Evolutionary conservation across 2,797 vertebrate species (phyloP).

Genomic region (Lates japonicus): DNA sequence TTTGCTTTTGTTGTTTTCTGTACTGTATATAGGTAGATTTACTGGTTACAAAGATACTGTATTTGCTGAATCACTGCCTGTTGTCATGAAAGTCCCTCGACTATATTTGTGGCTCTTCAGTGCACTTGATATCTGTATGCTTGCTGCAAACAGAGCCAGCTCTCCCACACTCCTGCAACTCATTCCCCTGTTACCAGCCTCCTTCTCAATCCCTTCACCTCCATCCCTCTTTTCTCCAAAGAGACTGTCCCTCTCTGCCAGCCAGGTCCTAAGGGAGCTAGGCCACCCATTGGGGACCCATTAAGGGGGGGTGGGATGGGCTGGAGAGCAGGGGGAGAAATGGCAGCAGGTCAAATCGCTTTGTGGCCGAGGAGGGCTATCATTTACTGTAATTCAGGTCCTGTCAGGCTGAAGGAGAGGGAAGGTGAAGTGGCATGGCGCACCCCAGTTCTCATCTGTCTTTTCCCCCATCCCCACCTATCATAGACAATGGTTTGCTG

Average conservation of each 20-base stretch:
- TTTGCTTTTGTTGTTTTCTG: conserved; percentile 2
- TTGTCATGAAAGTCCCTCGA: conserved; percentile 14
- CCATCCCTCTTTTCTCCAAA: conserved; percentile 57
- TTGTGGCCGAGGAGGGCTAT: conserved; percentile 89
- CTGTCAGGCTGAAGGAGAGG: conserved; percentile 91
- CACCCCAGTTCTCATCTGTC: conserved; percentile 85
- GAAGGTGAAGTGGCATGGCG: conserved; percentile 89
- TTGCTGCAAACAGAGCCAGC: conserved; percentile 17
- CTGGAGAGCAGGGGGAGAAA: conserved; percentile 70
- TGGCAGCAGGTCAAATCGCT: conserved; percentile 91
- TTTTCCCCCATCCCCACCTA: conserved; percentile 62
- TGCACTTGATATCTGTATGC: conserved; percentile 29
- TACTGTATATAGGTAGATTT: neutral
- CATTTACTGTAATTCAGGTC: conserved; percentile 92
- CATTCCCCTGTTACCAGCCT: conserved; percentile 37
- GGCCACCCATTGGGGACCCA: conserved; percentile 89
- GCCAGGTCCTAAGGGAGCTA: conserved; percentile 80
- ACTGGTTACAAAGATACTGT: neutral
- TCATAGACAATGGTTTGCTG: conserved; percentile 66
- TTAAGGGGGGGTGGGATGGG: conserved; percentile 76
- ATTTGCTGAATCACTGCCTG: conserved; percentile 10
- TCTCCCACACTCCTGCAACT: conserved; percentile 24
- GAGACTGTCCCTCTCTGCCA: conserved; percentile 70
- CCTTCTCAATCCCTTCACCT: conserved; percentile 44
- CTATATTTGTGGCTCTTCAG: conserved; percentile 6